These are phyloP conservation scores for Bos indicus DNA, from an alignment of 2,113 vertebrate species.

Conservation along the genomic window DNA sequence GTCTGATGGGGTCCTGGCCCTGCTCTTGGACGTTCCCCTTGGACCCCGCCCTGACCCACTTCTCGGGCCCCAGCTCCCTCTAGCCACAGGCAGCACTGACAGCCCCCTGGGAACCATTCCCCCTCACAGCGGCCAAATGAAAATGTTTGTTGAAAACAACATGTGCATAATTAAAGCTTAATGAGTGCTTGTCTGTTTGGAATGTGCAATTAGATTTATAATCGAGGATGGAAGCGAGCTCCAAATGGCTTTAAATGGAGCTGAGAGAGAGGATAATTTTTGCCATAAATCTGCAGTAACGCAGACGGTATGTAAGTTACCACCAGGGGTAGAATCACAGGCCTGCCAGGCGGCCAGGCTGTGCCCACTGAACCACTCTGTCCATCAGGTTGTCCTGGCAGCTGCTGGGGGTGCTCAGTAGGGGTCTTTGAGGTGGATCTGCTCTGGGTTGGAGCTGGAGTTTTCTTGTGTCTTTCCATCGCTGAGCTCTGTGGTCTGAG, in stretches of 20 bases:
- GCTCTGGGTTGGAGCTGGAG: neutral
- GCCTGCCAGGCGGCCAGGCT: slow-evolving; percentile 65
- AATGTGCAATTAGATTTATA: slow-evolving; percentile 99
- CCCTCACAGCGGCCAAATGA: slow-evolving; percentile 95
- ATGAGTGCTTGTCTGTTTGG: slow-evolving; percentile 99
- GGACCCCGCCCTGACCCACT: slow-evolving; percentile 83
- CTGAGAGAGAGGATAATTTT: slow-evolving; percentile 82
- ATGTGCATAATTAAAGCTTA: slow-evolving; percentile 99
- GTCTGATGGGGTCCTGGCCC: neutral
- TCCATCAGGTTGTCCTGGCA: neutral
- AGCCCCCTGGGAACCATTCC: slow-evolving; percentile 93
- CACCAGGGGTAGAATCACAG: slow-evolving; percentile 51
- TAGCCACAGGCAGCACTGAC: slow-evolving; percentile 75
- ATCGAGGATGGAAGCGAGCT: slow-evolving; percentile 87
- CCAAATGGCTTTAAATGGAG: slow-evolving; percentile 86
- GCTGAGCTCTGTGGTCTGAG: slow-evolving; percentile 5
- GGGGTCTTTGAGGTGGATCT: neutral
- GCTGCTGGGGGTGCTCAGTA: neutral
- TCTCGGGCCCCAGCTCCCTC: slow-evolving; percentile 76
- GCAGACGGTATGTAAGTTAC: slow-evolving; percentile 74
- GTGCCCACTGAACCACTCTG: slow-evolving; percentile 57
- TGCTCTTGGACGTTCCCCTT: neutral
- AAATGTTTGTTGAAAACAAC: slow-evolving; percentile 99
- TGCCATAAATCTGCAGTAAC: slow-evolving; percentile 79
- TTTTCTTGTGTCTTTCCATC: neutral